Evolutionary conservation across 2,113 vertebrate genomes (phyloP), one percentile per base, ranked within the genome.

Genomic region (Eublepharis macularius): DNA sequence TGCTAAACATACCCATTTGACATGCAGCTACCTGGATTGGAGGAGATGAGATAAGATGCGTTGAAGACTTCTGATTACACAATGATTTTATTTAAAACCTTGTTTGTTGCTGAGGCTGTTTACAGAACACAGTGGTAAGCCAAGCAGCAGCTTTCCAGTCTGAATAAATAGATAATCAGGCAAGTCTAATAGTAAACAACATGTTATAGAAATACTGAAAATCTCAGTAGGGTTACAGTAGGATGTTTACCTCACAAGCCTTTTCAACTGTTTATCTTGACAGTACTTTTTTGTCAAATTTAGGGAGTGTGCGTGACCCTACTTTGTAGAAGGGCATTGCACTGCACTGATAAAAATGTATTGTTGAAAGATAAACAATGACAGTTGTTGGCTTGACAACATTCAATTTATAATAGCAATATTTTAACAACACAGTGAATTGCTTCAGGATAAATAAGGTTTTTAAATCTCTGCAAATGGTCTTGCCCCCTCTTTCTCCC

Each of bases 41-140:
- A 89, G 90, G 88, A 89, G 75, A 78, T 92, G 90, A 91, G 85
- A 91, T 80, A 83, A 8, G 0, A 91, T 83, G 84, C 85, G 47
- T 91, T 90, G 88, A 86, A 88, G 85, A 87, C 90, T 95, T 93
- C 93, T 96, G 95, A 95, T 95, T 95, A 94, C 83, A 94, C 92
- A 95, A 89, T 89, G 91, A 95, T 95, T 86, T 80, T 94, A 93
- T 93, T 95, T 94, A 95, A 95, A 95, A 95, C 91, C 94, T 92
- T 95, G 76, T 92, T 94, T 94, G 88, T 92, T 88, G 89, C 90
- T 82, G 89, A 86, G 89, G 63, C 86, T 94, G 93, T 95, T 95
- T 94, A 92, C 91, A 1, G 16, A 94, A 89, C 68, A 89, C 88
- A 92, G 92, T 69, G 91, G 84, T 87, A 90, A 92, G 84, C 92